Percentiles rank a stretch among this genome's conserved stretches.
phyloP scores from a whole-genome alignment of 2,797 vertebrate genomes.

The Chaetophractus vellerosus region DNA sequence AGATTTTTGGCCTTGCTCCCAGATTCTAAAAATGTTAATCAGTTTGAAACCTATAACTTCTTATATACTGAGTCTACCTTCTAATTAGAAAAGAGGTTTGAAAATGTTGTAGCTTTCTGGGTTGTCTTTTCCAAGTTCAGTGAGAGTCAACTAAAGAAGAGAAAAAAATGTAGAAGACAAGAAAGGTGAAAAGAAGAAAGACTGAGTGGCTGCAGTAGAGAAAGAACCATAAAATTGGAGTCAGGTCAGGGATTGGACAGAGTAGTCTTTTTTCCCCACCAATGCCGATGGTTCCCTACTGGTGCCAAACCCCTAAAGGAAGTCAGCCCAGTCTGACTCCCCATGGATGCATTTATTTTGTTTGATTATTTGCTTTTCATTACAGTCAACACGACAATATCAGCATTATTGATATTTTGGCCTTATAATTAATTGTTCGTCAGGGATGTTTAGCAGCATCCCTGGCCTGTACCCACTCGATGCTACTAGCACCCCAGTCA shows the following conservation, averaged over 20 bases:
- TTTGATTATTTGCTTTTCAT: slow-evolving; percentile 3
- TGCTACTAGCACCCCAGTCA: background rate
- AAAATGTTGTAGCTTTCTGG: background rate
- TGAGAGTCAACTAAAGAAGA: background rate
- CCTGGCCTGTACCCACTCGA: background rate
- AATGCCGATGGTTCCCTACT: background rate
- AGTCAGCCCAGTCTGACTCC: background rate
- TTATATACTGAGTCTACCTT: background rate
- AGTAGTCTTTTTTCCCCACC: background rate
- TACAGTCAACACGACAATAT: background rate
- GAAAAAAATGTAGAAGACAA: background rate
- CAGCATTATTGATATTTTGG: background rate
- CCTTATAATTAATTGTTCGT: background rate
- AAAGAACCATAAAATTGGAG: background rate
- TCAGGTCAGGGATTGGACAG: background rate
- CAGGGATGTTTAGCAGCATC: background rate
- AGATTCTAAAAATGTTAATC: slow-evolving; percentile 35
- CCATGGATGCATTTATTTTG: background rate
- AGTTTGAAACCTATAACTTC: slow-evolving; percentile 41
- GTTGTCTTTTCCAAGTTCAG: slow-evolving; percentile 16
- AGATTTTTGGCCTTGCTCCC: slow-evolving; percentile 64
- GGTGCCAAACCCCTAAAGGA: background rate
- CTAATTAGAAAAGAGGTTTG: slow-evolving; percentile 55
- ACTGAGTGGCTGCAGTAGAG: background rate
- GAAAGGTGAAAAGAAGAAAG: background rate